Base-by-base conservation (phyloP, 2,888 invertebrate genomes). In the Cosmia pyralina region DNA sequence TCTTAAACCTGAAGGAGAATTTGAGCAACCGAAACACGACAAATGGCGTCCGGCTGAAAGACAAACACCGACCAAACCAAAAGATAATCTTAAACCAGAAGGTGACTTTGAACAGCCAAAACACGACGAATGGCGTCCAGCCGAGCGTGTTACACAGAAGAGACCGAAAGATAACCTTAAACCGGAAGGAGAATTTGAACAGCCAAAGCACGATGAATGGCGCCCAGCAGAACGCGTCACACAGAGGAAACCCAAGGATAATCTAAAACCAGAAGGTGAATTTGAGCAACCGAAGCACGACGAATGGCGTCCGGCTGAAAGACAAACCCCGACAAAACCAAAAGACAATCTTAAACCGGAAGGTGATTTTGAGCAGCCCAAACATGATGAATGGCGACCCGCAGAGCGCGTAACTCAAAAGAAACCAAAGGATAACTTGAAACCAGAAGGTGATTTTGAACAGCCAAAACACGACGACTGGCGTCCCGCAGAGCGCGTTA, bases 331-430 rank as follows among this genome's bases (percentile, higher is more conserved):
- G 71, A 96, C 92, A 55, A 96, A 94, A 80, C 97, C 97, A 4
- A 90, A 94, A 69, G 97, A 96, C 75, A 97, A 97, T 84, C 87
- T 97, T 0, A 94, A 90, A 65, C 96, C 97, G 0, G 97, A 97
- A 90, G 97, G 97, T 0, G 96, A 96, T 0, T 97, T 84, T 38
- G 82, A 84, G 1, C 53, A 69, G 0, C 84, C 82, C 0, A 76
- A 82, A 13, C 75, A 79, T 0, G 82, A 84, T 0, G 60, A 79
- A 60, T 97, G 96, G 96, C 90, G 90, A 38, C 94, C 94, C 1
- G 94, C 92, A n/a, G 96, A 96, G 22, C 95, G 94, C 0, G 87
- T 87, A 0, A 66, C 71, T 4, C 95, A 89, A 38, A 95, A 89
- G 79, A 84, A 63, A 22, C 83, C 83, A 0, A 68, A 84, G 10